A percentile compares a stretch with the other conserved stretches of the same genome.
Evolutionary conservation across 2,113 vertebrate genomes (phyloP).

Genomic region (Melozone crissalis): DNA sequence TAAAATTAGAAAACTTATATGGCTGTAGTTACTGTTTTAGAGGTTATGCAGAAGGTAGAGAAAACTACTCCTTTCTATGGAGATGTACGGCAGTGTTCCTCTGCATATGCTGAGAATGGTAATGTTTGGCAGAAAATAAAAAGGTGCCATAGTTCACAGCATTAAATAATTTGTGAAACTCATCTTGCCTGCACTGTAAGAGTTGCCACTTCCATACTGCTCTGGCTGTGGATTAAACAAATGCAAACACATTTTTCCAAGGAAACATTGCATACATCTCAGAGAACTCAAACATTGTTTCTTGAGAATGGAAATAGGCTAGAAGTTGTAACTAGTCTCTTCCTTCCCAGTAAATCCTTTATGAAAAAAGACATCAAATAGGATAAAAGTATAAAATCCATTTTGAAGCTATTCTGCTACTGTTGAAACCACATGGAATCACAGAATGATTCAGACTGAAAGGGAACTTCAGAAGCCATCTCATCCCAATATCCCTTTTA

Average conservation of each 20-base stretch:
- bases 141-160: neutral
- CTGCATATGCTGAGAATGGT: neutral
- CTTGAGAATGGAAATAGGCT: neutral
- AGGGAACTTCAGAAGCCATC: neutral
- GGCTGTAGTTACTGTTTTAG: neutral
- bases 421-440: neutral
- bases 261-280: neutral
- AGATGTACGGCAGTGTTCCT: neutral
- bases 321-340: neutral
- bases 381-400: neutral
- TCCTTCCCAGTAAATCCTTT: neutral
- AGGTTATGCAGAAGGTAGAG: neutral
- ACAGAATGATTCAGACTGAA: neutral
- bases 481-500: neutral
- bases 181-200: rapidly evolving
- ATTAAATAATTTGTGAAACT: neutral
- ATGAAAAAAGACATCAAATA: neutral
- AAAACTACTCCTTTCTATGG: neutral
- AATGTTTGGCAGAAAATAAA: neutral
- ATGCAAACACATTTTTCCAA: neutral
- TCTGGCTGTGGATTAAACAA: neutral
- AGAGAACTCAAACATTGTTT: neutral
- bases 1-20: neutral
- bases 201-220: neutral
- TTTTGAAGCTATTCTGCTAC: neutral